phyloP scores from a whole-genome alignment of 2,888 invertebrate species.

The Dascillus cervinus region DNA sequence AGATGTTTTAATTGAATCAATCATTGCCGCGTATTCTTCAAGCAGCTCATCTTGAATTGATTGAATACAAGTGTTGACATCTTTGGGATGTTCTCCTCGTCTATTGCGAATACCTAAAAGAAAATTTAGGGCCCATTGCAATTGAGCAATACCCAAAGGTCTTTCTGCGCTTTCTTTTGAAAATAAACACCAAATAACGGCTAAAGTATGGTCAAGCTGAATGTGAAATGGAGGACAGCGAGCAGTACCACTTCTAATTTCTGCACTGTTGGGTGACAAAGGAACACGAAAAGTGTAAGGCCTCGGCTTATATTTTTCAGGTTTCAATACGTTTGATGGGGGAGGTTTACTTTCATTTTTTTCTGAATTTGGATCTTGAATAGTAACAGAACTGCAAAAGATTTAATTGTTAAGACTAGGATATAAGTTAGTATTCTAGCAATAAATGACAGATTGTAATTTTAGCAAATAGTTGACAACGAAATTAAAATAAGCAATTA shows the following conservation, averaged over 20 bases:
- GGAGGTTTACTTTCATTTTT: too few relatives aligned
- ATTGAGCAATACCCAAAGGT: conserved; percentile 37
- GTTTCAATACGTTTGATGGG: too few relatives aligned
- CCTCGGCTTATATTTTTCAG: conserved; percentile 22
- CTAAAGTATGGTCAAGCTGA: conserved; percentile 40
- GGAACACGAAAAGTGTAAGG: conserved; percentile 36
- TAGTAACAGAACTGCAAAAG: too few relatives aligned
- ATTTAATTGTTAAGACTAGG: too few relatives aligned
- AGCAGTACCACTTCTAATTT: conserved; percentile 23
- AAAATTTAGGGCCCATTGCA: conserved; percentile 42
- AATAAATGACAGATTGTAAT: too few relatives aligned
- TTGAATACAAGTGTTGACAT: conserved; percentile 37
- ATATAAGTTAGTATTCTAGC: too few relatives aligned
- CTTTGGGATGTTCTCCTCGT: conserved; percentile 34
- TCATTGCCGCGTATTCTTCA: conserved; percentile 35
- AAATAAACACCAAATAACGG: conserved; percentile 42
- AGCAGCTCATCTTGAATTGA: conserved; percentile 37
- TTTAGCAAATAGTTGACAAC: too few relatives aligned
- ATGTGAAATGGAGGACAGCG: conserved; percentile 38
- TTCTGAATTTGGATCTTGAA: too few relatives aligned
- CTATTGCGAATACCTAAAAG: conserved; percentile 34
- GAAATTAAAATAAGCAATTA: too few relatives aligned
- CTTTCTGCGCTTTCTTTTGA: conserved; percentile 23
- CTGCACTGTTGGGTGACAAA: conserved; percentile 15
- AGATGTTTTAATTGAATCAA: conserved; percentile 12